Conservation (phyloP, 1,140 invertebrate genomes). For the Drosophila sucinea region DNA sequence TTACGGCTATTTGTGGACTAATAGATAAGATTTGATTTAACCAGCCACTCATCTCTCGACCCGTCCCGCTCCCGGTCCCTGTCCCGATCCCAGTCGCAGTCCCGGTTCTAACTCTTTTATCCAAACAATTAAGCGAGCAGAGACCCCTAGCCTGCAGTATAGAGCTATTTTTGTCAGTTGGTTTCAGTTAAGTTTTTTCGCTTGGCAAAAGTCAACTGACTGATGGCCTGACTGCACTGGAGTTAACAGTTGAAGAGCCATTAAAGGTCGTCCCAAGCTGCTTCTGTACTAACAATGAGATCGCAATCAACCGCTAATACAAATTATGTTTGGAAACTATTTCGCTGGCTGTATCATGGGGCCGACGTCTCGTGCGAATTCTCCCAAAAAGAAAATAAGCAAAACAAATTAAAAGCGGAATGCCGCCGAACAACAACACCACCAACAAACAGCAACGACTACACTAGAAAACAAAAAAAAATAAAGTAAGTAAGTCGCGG, state of each 20-base stretch:
- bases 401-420: slow-evolving; percentile 73
- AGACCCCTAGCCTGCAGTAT: slow-evolving; percentile 26
- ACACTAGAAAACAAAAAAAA: slow-evolving; percentile 31
- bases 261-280: slow-evolving; percentile 33
- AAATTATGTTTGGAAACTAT: slow-evolving; percentile 75
- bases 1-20: slow-evolving; percentile 48
- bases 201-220: neutral
- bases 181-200: slow-evolving; percentile 57
- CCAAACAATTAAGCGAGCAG: slow-evolving; percentile 33
- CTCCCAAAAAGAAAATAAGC: slow-evolving; percentile 37
- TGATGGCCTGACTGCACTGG: neutral
- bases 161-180: slow-evolving; percentile 12
- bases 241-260: slow-evolving; percentile 32
- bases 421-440: slow-evolving; percentile 50
- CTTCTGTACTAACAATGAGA: slow-evolving; percentile 26
- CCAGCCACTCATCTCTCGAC: slow-evolving; percentile 24
- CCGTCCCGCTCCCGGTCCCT: too few species aligned
- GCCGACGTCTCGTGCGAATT: slow-evolving; percentile 35
- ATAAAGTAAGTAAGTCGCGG: neutral
- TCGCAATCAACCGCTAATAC: slow-evolving; percentile 54
- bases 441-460: slow-evolving; percentile 34
- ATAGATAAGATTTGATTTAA: slow-evolving; percentile 50
- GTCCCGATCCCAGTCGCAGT: neutral
- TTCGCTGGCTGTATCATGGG: slow-evolving; percentile 51
- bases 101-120: neutral